These are phyloP conservation scores for Poecilia gillii DNA, from an alignment of 2,797 vertebrate species.

Conservation along the genomic window DNA sequence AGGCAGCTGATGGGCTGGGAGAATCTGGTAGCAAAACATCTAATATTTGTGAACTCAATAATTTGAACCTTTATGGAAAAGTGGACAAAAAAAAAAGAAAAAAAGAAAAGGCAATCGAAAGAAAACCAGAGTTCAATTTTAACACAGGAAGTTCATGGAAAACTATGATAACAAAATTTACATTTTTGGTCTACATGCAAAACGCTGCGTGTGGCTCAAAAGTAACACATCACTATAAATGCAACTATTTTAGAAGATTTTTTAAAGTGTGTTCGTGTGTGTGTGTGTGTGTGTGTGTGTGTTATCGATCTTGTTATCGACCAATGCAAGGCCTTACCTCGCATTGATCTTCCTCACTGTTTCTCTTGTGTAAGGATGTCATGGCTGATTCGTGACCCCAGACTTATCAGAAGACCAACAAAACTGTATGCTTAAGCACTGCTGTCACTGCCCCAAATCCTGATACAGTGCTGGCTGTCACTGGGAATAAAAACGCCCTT, in stretches of 20 bases:
- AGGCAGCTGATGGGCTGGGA: not conserved
- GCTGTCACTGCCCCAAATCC: not conserved
- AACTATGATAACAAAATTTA: too few species aligned
- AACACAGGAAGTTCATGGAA: not conserved
- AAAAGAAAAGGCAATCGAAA: not conserved
- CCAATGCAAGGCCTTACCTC: conserved; percentile 21
- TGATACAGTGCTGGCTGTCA: not conserved
- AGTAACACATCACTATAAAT: too few species aligned
- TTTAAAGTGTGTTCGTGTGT: not conserved
- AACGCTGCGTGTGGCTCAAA: too few species aligned
- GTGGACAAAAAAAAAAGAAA: not conserved
- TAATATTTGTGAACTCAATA: not conserved
- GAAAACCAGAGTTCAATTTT: not conserved
- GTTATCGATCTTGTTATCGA: not conserved
- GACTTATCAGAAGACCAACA: conserved; percentile 29
- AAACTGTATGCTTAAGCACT: conserved; percentile 27
- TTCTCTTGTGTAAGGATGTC: conserved; percentile 49
- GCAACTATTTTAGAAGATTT: too few species aligned
- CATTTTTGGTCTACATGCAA: too few species aligned
- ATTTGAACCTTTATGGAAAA: not conserved
- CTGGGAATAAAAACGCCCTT: not conserved
- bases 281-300: not conserved
- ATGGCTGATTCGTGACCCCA: conserved; percentile 47
- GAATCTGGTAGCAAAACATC: not conserved
- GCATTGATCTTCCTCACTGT: conserved; percentile 53